A percentile compares a stretch with the other conserved stretches of the same genome.
phyloP scores from a whole-genome alignment of 2,113 vertebrate genomes.

The Dendropsophus ebraccatus region DNA sequence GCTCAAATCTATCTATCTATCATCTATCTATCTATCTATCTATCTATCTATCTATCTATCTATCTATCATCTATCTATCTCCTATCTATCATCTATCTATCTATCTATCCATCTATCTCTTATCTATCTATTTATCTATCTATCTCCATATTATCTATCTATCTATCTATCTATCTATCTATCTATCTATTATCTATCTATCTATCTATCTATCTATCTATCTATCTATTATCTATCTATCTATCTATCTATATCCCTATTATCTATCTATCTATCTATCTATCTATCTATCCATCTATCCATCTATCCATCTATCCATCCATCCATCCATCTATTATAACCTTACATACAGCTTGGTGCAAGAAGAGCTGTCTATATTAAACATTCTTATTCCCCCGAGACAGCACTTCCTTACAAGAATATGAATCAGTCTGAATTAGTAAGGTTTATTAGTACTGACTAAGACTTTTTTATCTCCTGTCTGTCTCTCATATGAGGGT shows the following conservation, averaged over 20 bases:
- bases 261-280: not conserved
- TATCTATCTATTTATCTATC: not conserved
- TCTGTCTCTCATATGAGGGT: constrained; percentile 43
- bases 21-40: not conserved
- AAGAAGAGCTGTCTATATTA: not conserved
- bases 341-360: not conserved
- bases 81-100: not conserved
- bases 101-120: not conserved
- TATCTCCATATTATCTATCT: not conserved
- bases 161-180: not conserved
- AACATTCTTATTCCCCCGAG: constrained; percentile 1
- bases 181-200: not conserved
- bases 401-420: constrained; percentile 30
- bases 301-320: constrained; percentile 18
- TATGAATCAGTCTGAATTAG: constrained; percentile 31
- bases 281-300: constrained; percentile 30
- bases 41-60: not conserved
- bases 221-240: not conserved
- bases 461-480: constrained; percentile 44
- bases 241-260: not conserved
- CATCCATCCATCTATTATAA: not conserved
- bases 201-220: not conserved
- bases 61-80: not conserved
- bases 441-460: constrained; percentile 45
- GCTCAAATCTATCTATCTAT: not conserved